Evolutionary conservation across 37 sponge, comb jelly and placozoan species (phyloP).

Genomic region (Geodia barretti): DNA sequence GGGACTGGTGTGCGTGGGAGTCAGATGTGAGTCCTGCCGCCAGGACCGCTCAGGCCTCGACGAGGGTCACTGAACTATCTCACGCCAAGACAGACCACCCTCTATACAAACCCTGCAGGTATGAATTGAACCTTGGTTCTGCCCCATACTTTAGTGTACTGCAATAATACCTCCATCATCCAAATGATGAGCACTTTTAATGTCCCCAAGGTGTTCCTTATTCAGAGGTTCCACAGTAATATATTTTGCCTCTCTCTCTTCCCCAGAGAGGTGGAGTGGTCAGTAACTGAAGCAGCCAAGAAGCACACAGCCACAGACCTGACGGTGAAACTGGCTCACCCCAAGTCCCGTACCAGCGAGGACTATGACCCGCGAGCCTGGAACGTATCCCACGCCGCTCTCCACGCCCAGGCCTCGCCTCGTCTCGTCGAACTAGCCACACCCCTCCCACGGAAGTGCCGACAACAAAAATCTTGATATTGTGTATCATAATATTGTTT

Average conservation of each 20-base stretch:
- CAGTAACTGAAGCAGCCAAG: conserved; percentile 31
- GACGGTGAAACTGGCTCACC: conserved; percentile 58
- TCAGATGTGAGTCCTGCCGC: conserved; percentile 51
- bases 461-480: conserved; percentile 6
- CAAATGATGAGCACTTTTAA: not conserved
- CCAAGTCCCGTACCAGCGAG: conserved; percentile 45
- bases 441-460: conserved; percentile 77
- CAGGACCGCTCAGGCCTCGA: conserved; percentile 40
- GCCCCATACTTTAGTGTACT: too few relatives aligned
- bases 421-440: conserved; percentile 63
- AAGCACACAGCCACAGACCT: conserved; percentile 59
- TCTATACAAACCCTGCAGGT: conserved; percentile 33
- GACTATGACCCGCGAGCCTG: conserved; percentile 82
- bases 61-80: conserved; percentile 41
- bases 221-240: too few relatives aligned
- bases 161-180: too few relatives aligned
- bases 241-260: not conserved
- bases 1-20: conserved; percentile 85
- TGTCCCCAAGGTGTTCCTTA: not conserved
- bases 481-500: not conserved
- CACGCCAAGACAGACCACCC: conserved; percentile 39
- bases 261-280: conserved; percentile 46
- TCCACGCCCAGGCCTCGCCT: conserved; percentile 64
- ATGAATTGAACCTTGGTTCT: too few relatives aligned
- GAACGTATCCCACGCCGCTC: conserved; percentile 73